Conservation (phyloP, 2,113 vertebrate species). For the Harpagus bidentatus region DNA sequence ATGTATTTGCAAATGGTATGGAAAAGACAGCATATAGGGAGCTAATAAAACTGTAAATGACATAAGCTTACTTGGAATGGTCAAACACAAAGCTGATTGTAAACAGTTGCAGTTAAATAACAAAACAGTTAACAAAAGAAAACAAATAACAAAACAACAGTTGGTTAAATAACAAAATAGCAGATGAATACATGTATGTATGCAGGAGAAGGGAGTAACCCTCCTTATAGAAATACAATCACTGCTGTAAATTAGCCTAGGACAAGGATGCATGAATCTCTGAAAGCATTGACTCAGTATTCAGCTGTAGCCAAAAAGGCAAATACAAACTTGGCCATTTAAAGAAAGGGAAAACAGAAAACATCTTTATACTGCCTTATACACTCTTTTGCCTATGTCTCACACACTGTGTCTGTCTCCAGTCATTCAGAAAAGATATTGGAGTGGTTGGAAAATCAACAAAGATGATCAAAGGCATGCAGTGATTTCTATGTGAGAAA, state of each 20-base stretch:
- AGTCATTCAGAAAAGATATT: background rate
- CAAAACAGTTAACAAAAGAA: background rate
- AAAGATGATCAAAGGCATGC: background rate
- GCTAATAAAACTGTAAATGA: background rate
- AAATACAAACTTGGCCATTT: background rate
- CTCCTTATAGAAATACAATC: fast-evolving
- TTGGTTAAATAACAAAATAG: background rate
- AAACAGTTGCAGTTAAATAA: background rate
- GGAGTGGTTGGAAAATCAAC: background rate
- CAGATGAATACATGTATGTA: background rate
- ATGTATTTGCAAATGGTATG: background rate
- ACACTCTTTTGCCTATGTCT: background rate
- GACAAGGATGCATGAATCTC: background rate
- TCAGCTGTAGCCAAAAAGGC: background rate
- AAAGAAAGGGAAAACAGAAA: background rate
- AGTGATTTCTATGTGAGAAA: background rate
- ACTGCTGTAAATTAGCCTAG: background rate
- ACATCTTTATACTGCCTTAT: background rate
- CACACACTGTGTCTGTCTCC: background rate
- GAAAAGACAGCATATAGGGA: background rate
- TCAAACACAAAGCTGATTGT: background rate
- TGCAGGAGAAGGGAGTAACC: background rate
- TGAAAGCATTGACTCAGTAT: background rate
- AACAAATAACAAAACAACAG: background rate
- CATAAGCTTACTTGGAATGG: background rate